Conservation (phyloP, 2,888 invertebrate genomes). For the Drosophila greeni region DNA sequence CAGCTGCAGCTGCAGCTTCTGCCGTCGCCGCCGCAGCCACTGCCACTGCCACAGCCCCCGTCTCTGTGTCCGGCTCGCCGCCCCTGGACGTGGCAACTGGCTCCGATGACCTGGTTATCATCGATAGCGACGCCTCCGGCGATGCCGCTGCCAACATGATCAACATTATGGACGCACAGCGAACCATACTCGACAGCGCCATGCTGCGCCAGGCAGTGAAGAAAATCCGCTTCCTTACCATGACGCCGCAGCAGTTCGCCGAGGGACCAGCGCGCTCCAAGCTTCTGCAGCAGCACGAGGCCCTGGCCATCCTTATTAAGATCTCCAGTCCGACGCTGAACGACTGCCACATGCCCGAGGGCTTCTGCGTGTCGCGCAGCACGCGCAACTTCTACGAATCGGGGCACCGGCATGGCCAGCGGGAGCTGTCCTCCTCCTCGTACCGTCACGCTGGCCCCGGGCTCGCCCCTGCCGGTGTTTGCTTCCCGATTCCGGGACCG, state of each 20-base stretch:
- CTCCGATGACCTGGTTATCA: conserved; percentile 72
- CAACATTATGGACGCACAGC: conserved; percentile 73
- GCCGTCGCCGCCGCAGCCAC: neutral
- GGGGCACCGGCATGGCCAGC: conserved; percentile 71
- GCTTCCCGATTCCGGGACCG: conserved; percentile 37
- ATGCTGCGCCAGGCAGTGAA: conserved; percentile 84
- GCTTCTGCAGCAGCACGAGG: conserved; percentile 87
- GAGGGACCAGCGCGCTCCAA: conserved; percentile 88
- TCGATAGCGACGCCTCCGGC: conserved; percentile 71
- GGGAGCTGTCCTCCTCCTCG: conserved; percentile 68
- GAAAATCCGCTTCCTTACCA: conserved; percentile 88
- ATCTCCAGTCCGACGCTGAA: conserved; percentile 85
- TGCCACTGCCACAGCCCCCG: neutral
- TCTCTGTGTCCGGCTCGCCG: conserved; percentile 14
- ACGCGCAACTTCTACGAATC: conserved; percentile 73
- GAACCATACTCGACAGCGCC: conserved; percentile 71
- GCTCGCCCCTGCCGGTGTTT: conserved; percentile 25
- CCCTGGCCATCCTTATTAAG: conserved; percentile 89
- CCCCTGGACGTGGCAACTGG: conserved; percentile 44
- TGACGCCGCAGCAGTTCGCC: conserved; percentile 90
- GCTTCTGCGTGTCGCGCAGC: conserved; percentile 82
- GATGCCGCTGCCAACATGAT: conserved; percentile 63
- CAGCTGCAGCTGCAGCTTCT: neutral
- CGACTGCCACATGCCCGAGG: conserved; percentile 85
- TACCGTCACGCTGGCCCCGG: conserved; percentile 56